Percentiles rank a stretch among this genome's conserved stretches.
These are phyloP conservation scores for Lamellibrachia columna DNA, from an alignment of 2,888 invertebrate species.

Conservation along the genomic window DNA sequence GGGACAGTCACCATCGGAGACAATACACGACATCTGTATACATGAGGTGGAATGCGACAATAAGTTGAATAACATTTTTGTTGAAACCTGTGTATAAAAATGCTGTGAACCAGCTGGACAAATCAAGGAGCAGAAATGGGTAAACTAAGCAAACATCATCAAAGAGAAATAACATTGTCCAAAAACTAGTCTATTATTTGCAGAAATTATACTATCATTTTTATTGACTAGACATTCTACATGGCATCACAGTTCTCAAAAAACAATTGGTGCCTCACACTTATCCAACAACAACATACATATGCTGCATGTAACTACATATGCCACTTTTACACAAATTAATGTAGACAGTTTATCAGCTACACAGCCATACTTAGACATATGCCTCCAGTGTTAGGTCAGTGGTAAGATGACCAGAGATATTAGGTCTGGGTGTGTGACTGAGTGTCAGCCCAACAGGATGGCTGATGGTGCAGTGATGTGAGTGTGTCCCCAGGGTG, in stretches of 20 bases:
- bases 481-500: not conserved
- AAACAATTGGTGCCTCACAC: not conserved
- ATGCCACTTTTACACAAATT: not conserved
- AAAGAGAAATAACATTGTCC: not conserved
- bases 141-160: not conserved
- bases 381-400: not conserved
- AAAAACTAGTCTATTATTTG: not conserved
- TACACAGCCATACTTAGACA: not conserved
- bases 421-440: not conserved
- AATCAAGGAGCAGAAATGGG: not conserved
- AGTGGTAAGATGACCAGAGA: not conserved
- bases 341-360: not conserved
- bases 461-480: not conserved
- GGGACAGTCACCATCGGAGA: not conserved
- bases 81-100: not conserved
- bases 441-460: not conserved
- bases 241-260: not conserved
- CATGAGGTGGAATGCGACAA: not conserved
- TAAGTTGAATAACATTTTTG: not conserved
- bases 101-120: not conserved
- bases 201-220: not conserved
- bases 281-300: not conserved
- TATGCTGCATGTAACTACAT: not conserved
- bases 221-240: not conserved
- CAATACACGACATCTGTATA: not conserved